Evolutionary conservation across 2,797 vertebrate species (phyloP).

Genomic region (Columba guinea): DNA sequence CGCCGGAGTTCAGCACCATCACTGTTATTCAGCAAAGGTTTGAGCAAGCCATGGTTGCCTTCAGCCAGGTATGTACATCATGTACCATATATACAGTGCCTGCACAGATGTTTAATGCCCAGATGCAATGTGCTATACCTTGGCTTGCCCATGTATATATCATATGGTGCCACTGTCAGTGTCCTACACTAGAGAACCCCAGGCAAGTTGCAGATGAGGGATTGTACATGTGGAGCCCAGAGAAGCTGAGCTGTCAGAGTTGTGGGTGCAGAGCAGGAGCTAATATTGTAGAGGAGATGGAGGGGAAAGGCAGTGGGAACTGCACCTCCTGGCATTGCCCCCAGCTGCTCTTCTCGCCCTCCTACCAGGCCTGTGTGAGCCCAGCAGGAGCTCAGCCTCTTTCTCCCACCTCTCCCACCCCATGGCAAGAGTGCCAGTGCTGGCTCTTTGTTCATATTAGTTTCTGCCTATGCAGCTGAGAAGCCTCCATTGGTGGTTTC

Average conservation of each 20-base stretch:
- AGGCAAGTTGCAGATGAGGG: fast-evolving
- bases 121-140: background rate
- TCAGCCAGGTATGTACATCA: constrained; percentile 70
- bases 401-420: background rate
- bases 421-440: background rate
- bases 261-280: fast-evolving
- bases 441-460: background rate
- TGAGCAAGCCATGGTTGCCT: constrained; percentile 76
- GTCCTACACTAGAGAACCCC: background rate
- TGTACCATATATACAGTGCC: background rate
- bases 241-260: background rate
- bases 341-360: background rate
- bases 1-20: constrained; percentile 79
- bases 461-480: background rate
- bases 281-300: background rate
- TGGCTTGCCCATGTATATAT: fast-evolving
- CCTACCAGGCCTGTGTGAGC: background rate
- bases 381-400: background rate
- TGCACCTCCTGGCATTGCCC: background rate
- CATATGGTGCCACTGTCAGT: fast-evolving
- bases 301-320: background rate
- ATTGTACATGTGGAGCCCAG: fast-evolving
- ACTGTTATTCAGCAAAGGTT: constrained; percentile 72
- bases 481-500: background rate
- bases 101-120: background rate